Evolutionary conservation across 2,797 vertebrate species (phyloP).

Genomic region (Halcyon badia): DNA sequence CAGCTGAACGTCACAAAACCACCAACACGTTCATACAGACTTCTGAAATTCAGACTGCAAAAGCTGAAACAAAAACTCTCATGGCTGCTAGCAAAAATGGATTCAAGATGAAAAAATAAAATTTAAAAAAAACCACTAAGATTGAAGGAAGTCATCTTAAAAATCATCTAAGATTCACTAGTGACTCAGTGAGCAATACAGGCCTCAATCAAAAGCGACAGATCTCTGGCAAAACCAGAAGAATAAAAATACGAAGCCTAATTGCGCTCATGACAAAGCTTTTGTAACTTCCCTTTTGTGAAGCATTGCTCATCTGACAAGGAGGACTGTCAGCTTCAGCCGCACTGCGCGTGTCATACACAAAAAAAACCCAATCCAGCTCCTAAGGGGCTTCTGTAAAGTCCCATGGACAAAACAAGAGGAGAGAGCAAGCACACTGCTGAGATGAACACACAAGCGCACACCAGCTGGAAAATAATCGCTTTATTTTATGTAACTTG

Average conservation of each 20-base stretch:
- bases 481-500: rapidly evolving
- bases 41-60: not conserved
- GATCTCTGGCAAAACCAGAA: not conserved
- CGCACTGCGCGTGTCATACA: rapidly evolving
- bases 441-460: rapidly evolving
- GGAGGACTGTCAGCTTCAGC: not conserved
- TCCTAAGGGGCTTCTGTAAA: not conserved
- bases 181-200: not conserved
- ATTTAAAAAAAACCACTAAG: not conserved
- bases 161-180: not conserved
- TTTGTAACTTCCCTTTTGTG: conserved; percentile 44
- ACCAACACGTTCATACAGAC: not conserved
- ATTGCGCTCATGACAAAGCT: not conserved
- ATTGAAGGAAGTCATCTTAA: not conserved
- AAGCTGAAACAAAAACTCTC: not conserved
- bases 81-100: not conserved
- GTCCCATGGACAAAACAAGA: not conserved
- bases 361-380: not conserved
- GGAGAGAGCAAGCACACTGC: not conserved
- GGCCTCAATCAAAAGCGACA: conserved; percentile 30
- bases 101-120: not conserved
- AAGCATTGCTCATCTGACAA: conserved; percentile 14
- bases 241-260: conserved; percentile 9
- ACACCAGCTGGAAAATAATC: not conserved
- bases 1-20: not conserved